phyloP scores from a whole-genome alignment of 2,797 vertebrate species.

The Bucorvus abyssinicus region DNA sequence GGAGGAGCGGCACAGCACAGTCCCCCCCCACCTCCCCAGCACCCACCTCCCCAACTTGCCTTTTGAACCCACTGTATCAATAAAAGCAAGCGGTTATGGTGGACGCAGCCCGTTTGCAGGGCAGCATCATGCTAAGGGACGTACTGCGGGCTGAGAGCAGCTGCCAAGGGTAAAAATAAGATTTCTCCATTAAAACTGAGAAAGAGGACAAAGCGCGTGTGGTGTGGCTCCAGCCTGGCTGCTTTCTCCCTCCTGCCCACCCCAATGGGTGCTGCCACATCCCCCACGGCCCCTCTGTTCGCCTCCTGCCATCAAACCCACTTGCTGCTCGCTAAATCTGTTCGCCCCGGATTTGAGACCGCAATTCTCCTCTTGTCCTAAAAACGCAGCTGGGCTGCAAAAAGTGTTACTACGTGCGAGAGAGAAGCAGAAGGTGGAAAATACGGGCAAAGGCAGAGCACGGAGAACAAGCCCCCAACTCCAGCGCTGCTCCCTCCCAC shows the following conservation, averaged over 20 bases:
- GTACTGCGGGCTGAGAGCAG: background rate
- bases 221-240: fast-evolving
- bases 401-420: background rate
- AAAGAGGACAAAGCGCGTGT: background rate
- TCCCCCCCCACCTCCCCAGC: background rate
- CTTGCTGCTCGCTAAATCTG: background rate
- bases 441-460: background rate
- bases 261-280: background rate
- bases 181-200: background rate
- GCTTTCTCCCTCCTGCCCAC: background rate
- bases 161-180: background rate
- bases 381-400: background rate
- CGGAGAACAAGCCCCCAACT: background rate
- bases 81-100: background rate
- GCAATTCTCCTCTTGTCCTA: background rate
- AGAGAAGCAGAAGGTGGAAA: background rate
- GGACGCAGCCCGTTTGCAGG: background rate
- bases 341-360: background rate
- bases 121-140: background rate
- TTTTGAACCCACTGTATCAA: background rate
- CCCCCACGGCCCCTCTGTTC: background rate
- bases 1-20: background rate
- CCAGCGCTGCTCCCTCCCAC: background rate
- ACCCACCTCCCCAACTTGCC: background rate
- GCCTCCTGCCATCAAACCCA: background rate